These are phyloP conservation scores for Neolamprologus caudopunctatus DNA, from an alignment of 2,113 vertebrate species.

Conservation along the genomic window DNA sequence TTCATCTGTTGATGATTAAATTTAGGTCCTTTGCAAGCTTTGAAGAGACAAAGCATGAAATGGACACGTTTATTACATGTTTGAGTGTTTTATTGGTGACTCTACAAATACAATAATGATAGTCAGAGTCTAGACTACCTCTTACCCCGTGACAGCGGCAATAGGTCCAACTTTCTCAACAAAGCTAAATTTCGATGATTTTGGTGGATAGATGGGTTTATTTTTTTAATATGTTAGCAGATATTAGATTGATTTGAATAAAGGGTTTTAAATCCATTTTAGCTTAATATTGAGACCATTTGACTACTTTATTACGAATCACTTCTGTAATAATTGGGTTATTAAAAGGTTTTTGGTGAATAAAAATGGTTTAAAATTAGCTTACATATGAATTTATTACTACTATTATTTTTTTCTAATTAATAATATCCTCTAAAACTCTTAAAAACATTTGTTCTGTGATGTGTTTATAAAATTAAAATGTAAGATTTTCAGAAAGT, in stretches of 20 bases:
- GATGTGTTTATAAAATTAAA: not conserved
- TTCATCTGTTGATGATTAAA: not conserved
- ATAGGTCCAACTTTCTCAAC: not conserved
- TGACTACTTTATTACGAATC: rapidly evolving
- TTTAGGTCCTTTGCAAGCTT: not conserved
- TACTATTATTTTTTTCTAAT: not conserved
- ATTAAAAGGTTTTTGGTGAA: not conserved
- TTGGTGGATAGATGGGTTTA: not conserved
- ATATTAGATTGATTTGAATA: not conserved
- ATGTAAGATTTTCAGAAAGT: not conserved
- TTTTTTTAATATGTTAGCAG: not conserved
- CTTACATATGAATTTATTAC: not conserved
- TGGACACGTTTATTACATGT: not conserved
- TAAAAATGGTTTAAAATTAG: not conserved
- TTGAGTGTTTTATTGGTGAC: not conserved
- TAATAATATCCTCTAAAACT: not conserved
- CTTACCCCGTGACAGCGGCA: not conserved
- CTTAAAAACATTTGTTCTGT: not conserved
- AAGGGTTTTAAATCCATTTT: not conserved
- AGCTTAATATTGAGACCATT: not conserved
- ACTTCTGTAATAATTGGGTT: not conserved
- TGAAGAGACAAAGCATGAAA: not conserved
- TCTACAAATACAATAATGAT: not conserved
- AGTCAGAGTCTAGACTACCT: not conserved
- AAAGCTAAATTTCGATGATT: rapidly evolving